Evolutionary conservation across 1,140 invertebrate species (phyloP).

Genomic region (Heterodera schachtii): DNA sequence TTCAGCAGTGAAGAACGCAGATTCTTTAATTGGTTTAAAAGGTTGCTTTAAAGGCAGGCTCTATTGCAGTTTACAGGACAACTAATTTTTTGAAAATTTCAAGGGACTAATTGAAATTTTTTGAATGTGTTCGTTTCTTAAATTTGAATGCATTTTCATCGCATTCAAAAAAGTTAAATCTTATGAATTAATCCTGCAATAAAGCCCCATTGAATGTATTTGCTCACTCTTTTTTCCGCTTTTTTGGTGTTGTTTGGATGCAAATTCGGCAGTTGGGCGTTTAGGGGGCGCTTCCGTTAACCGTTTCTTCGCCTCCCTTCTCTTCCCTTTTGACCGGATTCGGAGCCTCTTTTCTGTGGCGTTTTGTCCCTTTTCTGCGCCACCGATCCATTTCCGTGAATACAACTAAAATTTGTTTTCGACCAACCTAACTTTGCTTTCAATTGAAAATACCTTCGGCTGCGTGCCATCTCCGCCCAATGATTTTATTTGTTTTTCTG

Average conservation of each 20-base stretch:
- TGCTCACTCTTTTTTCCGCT: not conserved
- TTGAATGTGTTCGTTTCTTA: too few relatives aligned
- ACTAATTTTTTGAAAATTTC: too few relatives aligned
- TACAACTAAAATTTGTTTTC: not conserved
- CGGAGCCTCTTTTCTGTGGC: not conserved
- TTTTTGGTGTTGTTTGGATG: not conserved
- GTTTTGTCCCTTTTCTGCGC: not conserved
- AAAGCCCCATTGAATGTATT: not conserved
- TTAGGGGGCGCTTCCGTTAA: too few relatives aligned
- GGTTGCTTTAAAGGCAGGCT: too few relatives aligned
- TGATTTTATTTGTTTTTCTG: constrained; percentile 6
- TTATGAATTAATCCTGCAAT: too few relatives aligned
- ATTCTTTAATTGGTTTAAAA: constrained; percentile 20
- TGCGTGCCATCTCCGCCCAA: not conserved
- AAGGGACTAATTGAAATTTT: too few relatives aligned
- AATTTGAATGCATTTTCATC: constrained; percentile 30
- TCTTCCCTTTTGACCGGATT: constrained; percentile 10
- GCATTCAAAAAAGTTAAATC: too few relatives aligned
- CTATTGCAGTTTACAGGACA: too few relatives aligned
- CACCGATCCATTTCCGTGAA: not conserved
- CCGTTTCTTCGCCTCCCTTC: constrained; percentile 21
- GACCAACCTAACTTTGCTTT: not conserved
- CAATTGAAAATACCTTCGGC: not conserved
- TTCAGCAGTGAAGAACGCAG: constrained; percentile 43
- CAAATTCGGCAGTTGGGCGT: not conserved